phyloP scores from a whole-genome alignment of 2,797 vertebrate genomes.

The Rhinoraja longicauda region DNA sequence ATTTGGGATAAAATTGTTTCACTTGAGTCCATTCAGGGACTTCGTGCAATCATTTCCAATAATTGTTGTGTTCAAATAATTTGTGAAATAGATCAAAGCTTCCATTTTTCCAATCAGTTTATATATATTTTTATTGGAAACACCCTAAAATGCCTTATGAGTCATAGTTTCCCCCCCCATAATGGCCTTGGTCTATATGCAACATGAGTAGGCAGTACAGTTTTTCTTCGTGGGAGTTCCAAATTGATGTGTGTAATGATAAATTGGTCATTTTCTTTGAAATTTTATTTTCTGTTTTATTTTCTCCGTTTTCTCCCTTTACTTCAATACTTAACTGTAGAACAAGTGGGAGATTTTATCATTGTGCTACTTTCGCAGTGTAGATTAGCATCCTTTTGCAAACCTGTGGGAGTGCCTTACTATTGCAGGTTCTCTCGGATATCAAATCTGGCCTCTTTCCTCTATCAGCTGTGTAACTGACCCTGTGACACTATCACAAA shows the following conservation, averaged over 20 bases:
- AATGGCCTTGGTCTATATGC: not conserved
- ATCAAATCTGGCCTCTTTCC: too few relatives aligned
- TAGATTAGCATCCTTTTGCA: too few relatives aligned
- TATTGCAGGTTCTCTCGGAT: too few relatives aligned
- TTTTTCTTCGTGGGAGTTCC: not conserved
- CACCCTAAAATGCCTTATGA: not conserved
- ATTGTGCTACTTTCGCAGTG: not conserved
- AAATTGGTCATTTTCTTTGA: not conserved
- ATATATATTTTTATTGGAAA: not conserved
- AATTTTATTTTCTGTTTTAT: not conserved
- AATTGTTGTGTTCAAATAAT: not conserved
- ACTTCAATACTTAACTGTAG: not conserved
- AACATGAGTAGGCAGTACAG: not conserved
- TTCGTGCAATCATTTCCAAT: not conserved
- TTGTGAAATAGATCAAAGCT: not conserved
- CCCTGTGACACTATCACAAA: too few relatives aligned
- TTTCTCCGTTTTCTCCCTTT: not conserved
- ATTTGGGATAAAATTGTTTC: not conserved
- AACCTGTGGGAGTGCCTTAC: too few relatives aligned
- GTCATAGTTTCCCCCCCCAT: not conserved
- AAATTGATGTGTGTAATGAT: not conserved
- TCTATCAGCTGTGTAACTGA: too few relatives aligned
- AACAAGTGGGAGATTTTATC: not conserved
- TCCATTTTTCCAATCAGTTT: not conserved
- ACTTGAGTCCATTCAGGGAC: not conserved